Conservation (phyloP, 2,797 vertebrate species). For the Epinephelus malabaricus region DNA sequence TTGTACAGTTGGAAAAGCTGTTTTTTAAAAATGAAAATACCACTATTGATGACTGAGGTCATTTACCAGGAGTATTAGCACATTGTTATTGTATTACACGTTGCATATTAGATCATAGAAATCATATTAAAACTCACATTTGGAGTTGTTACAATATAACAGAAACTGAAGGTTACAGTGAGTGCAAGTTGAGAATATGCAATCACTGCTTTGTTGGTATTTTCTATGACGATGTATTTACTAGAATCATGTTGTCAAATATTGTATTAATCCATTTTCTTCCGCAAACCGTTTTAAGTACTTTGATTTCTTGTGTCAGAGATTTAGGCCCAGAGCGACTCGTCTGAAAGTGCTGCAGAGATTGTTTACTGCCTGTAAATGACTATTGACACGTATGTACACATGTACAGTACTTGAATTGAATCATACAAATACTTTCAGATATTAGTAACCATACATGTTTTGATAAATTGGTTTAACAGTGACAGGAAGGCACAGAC, state of each 20-base stretch:
- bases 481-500: slow-evolving; percentile 50
- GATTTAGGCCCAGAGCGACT: slow-evolving; percentile 26
- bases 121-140: slow-evolving; percentile 24
- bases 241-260: slow-evolving; percentile 34
- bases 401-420: slow-evolving; percentile 58
- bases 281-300: slow-evolving; percentile 27
- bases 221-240: slow-evolving; percentile 59
- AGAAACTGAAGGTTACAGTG: slow-evolving; percentile 31
- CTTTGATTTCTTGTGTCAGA: slow-evolving; percentile 37
- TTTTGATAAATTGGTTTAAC: slow-evolving; percentile 55
- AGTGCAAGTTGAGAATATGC: slow-evolving; percentile 36
- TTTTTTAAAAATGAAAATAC: slow-evolving; percentile 33
- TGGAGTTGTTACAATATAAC: slow-evolving; percentile 41
- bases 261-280: slow-evolving; percentile 39
- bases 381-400: slow-evolving; percentile 35
- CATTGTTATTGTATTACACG: slow-evolving; percentile 50
- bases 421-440: slow-evolving; percentile 39
- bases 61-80: slow-evolving; percentile 59
- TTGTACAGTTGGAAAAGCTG: slow-evolving; percentile 56
- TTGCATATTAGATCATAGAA: slow-evolving; percentile 42
- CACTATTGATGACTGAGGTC: slow-evolving; percentile 55
- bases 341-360: slow-evolving; percentile 49
- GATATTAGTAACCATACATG: slow-evolving; percentile 30
- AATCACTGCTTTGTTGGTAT: slow-evolving; percentile 48
- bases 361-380: slow-evolving; percentile 59